phyloP scores from a whole-genome alignment of 2,113 vertebrate genomes.

The Larimichthys polyactis region DNA sequence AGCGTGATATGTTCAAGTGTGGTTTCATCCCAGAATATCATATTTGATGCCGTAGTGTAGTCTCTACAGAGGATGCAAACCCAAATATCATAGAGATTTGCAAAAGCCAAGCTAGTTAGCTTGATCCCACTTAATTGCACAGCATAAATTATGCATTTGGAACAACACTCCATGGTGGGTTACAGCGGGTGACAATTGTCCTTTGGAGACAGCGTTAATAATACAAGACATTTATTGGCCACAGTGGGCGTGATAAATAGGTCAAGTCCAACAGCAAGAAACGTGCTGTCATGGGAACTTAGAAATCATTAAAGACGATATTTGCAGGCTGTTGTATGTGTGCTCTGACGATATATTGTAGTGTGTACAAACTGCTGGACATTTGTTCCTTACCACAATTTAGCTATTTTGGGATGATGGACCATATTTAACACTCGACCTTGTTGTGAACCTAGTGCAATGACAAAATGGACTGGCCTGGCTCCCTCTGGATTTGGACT shows the following conservation, averaged over 20 bases:
- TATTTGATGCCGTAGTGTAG: not conserved
- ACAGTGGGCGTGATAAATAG: slow-evolving; percentile 56
- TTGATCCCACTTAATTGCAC: slow-evolving; percentile 52
- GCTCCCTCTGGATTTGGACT: slow-evolving; percentile 27
- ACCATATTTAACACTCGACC: slow-evolving; percentile 49
- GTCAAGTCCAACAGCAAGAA: slow-evolving; percentile 51
- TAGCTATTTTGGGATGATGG: slow-evolving; percentile 10
- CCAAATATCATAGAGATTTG: slow-evolving; percentile 37
- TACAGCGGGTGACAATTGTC: slow-evolving; percentile 39
- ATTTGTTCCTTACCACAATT: slow-evolving; percentile 3
- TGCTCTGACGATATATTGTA: not conserved
- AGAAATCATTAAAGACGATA: slow-evolving; percentile 40
- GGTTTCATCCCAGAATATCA: slow-evolving; percentile 13
- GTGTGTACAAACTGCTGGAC: not conserved
- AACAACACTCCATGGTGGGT: slow-evolving; percentile 34
- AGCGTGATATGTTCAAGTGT: not conserved
- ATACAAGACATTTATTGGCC: slow-evolving; percentile 58
- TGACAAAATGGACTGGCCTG: slow-evolving; percentile 29
- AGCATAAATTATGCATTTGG: slow-evolving; percentile 56
- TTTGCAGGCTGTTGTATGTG: slow-evolving; percentile 13
- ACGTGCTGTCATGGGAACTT: slow-evolving; percentile 29
- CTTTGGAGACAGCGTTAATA: slow-evolving; percentile 56
- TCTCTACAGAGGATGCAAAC: not conserved
- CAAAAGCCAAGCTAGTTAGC: slow-evolving; percentile 26
- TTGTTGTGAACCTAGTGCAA: slow-evolving; percentile 59